Base-by-base conservation (phyloP, 1,140 invertebrate species). In the Araneus ventricosus region DNA sequence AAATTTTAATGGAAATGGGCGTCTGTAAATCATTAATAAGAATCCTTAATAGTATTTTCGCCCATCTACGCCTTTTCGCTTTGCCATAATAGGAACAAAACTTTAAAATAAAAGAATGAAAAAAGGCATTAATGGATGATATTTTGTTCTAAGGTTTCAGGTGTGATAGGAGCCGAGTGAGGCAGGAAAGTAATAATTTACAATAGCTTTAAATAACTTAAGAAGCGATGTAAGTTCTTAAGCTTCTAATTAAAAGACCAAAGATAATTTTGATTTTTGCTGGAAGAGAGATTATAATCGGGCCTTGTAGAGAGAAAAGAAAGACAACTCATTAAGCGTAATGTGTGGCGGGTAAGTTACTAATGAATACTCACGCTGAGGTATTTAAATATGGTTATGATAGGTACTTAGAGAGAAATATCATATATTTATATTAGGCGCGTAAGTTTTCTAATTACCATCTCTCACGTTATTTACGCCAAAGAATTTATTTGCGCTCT, bases 21-120 rank as follows among this genome's bases (percentile, higher is more conserved):
- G 10, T 14, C 41, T 82, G 24, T 82, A 82, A 82, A 82, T 82
- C 80, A 52, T 27, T 82, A 82, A 82, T 82, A 52, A 52, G 37
- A 37, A 45, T 45, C n/a, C 22, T 17, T 82, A 52, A 45, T 82
- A 82, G 6, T 34, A 37, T 27, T 82, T 82, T 82, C 17, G 39
- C 80, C 41, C 80, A 82, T 45, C 80, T 8, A 45, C 41, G 37
- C 22, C 24, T 45, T 45, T 45, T 82, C 39, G 2, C 41, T 45
- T 27, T 27, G 17, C 24, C 37, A 27, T 52, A 24, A 82, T 82
- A 10, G 10, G 20, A 82, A 52, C 37, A 82, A 82, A 52, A 24
- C 22, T 34, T 27, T 79, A 14, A 79, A 34, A 37, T 8, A 52
- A 30, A 82, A 82, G 45, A 22, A 14, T 17, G 20, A 37, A 75